Percentiles rank a stretch among this genome's conserved stretches.
phyloP scores from a whole-genome alignment of 2,888 invertebrate genomes.

The Crioceris asparagi region DNA sequence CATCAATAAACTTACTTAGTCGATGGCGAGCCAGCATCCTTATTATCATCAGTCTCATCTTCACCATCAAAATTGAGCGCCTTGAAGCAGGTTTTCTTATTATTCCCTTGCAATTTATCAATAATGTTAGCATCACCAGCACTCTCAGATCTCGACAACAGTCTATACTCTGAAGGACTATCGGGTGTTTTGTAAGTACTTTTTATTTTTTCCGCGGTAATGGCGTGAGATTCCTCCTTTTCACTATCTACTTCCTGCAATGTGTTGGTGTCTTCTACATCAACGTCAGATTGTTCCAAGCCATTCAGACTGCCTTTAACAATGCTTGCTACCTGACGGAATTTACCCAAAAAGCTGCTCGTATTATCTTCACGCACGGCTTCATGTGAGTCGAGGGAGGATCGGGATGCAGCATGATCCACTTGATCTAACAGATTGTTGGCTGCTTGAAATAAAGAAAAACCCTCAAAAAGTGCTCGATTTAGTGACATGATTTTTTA shows the following conservation, averaged over 20 bases:
- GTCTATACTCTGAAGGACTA: conserved; percentile 48
- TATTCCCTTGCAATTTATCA: conserved; percentile 51
- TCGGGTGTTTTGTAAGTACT: conserved; percentile 37
- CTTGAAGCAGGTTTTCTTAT: conserved; percentile 44
- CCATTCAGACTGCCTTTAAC: conserved; percentile 39
- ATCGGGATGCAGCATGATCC: conserved; percentile 34
- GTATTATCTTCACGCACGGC: conserved; percentile 28
- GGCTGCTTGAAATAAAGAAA: too few species aligned
- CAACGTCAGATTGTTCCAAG: conserved; percentile 23
- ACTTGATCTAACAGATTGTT: conserved; percentile 30
- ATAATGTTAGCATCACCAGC: conserved; percentile 71
- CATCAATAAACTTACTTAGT: conserved; percentile 38
- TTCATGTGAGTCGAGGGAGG: conserved; percentile 38
- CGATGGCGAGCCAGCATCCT: conserved; percentile 41
- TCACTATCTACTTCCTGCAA: conserved; percentile 3
- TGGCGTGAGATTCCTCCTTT: conserved; percentile 8
- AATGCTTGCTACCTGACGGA: conserved; percentile 48
- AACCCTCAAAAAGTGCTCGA: too few species aligned
- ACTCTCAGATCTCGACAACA: conserved; percentile 57
- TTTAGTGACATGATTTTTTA: too few species aligned
- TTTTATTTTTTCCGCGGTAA: conserved; percentile 16
- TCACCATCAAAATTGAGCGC: conserved; percentile 47
- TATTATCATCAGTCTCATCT: conserved; percentile 34
- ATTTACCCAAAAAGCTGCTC: conserved; percentile 45
- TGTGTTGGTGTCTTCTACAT: too few species aligned